These are phyloP conservation scores for Netelia fuscicornis DNA, from an alignment of 2,888 invertebrate species.

Conservation along the genomic window DNA sequence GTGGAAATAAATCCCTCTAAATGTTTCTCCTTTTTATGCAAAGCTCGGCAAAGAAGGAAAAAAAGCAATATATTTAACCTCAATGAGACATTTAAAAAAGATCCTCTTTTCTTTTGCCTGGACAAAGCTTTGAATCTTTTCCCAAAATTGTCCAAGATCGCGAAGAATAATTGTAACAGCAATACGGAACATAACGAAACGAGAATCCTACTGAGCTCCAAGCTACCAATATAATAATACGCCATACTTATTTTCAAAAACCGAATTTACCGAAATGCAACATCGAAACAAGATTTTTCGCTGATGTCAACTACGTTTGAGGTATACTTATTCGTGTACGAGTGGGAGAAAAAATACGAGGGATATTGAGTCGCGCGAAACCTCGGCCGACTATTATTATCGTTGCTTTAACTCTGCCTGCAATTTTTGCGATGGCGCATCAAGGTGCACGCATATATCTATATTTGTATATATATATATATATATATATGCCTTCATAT, in stretches of 20 bases:
- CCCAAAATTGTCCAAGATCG: too few species aligned
- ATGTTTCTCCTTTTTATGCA: too few species aligned
- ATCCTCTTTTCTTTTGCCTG: too few species aligned
- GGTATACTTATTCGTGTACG: not conserved
- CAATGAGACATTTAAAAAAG: too few species aligned
- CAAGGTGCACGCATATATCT: conserved; percentile 54
- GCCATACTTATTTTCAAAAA: conserved; percentile 4
- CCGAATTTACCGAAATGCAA: not conserved
- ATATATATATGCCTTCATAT: conserved; percentile 12
- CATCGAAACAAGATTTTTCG: conserved; percentile 8
- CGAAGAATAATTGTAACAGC: too few species aligned
- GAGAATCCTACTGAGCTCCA: too few species aligned
- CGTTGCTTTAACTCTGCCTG: conserved; percentile 65
- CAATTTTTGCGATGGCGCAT: conserved; percentile 67
- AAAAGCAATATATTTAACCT: too few species aligned
- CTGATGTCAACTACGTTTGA: conserved; percentile 29
- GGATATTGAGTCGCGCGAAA: not conserved
- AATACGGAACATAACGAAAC: too few species aligned
- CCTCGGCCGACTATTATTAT: conserved; percentile 66
- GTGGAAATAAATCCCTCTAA: too few species aligned
- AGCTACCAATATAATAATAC: not conserved
- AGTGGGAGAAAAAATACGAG: not conserved
- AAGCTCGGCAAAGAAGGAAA: too few species aligned
- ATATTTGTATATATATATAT: not conserved
- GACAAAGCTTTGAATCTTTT: too few species aligned